Base-by-base conservation (phyloP, 2,113 vertebrate genomes). In the Beaufortia kweichowensis region DNA sequence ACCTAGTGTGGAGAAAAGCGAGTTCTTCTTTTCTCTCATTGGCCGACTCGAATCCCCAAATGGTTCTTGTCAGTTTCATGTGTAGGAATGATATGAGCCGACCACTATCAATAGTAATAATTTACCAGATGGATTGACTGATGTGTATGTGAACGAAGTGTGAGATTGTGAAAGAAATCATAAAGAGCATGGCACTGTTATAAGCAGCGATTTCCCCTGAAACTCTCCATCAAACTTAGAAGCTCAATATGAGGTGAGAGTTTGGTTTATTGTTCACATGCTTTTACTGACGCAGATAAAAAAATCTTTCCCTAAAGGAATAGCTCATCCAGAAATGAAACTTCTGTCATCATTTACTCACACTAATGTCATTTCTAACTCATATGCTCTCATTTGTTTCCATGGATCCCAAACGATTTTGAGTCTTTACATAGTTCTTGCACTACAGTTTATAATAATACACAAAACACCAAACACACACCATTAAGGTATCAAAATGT, bases 191-290 rank as follows among this genome's bases (percentile, higher is more conserved):
- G 55, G 15, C n/a, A 57, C 19, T 11, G 3, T 56, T 29, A 15
- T 46, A 23, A 2, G 3, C 2, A 29, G 19, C 12, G 29, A 46
- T 65, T n/a, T 67, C 63, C 35, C 35, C 6, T 39, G 63, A 67
- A 43, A 64, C 68, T 59, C 68, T 70, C n/a, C 31, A 56, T 70
- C 3, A 67, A 43, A 56, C 9, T 57, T 57, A 29, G 63, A 57
- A 50, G 63, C 39, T 59, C 24, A 15, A 55, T 67, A 59, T 67
- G 33, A 29, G 33, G 41, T 55, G n/a, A 50, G 29, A 64, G 14
- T 56, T 41, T 12, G 23, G 15, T 60, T 43, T 72, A 59, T 43
- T 55, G 43, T 29, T 75, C 48, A 24, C 9, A 65, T 39, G 46
- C 29, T 62, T 53, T 50, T 33, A 61, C 2, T 75, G 72, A 53